Percentiles rank a stretch among this genome's conserved stretches.
These are phyloP conservation scores for Dromaius novaehollandiae DNA, from an alignment of 2,113 vertebrate species.

Conservation along the genomic window DNA sequence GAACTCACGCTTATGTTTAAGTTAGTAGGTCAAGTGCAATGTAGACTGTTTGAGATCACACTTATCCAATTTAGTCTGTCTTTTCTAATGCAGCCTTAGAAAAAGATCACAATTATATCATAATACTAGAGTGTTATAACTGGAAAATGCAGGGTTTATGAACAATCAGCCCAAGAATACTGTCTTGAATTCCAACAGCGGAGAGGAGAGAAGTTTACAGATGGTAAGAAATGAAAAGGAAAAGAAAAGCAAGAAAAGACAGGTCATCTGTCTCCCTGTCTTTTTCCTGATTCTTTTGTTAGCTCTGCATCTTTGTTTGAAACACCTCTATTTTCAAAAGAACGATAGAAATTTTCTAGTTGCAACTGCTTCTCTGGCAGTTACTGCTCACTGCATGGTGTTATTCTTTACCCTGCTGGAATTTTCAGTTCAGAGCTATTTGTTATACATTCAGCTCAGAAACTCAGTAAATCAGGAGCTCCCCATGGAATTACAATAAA, in stretches of 20 bases:
- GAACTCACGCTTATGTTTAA: not conserved
- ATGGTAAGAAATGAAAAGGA: not conserved
- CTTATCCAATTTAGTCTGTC: not conserved
- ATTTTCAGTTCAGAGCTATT: not conserved
- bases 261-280: not conserved
- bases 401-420: not conserved
- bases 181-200: not conserved
- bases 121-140: not conserved
- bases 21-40: not conserved
- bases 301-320: slow-evolving; percentile 1
- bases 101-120: not conserved
- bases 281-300: not conserved
- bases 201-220: not conserved
- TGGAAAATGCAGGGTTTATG: not conserved
- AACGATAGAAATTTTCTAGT: not conserved
- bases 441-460: not conserved
- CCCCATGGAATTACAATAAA: not conserved
- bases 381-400: not conserved
- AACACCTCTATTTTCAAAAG: not conserved
- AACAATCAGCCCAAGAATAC: not conserved
- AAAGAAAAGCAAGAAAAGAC: not conserved
- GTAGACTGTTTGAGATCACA: not conserved
- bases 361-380: not conserved
- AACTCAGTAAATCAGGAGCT: not conserved
- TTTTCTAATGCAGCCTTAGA: not conserved